Percentiles rank a stretch among this genome's conserved stretches.
These are phyloP conservation scores for Pachycephus smyrnensis DNA, from an alignment of 2,888 invertebrate genomes.

Conservation along the genomic window DNA sequence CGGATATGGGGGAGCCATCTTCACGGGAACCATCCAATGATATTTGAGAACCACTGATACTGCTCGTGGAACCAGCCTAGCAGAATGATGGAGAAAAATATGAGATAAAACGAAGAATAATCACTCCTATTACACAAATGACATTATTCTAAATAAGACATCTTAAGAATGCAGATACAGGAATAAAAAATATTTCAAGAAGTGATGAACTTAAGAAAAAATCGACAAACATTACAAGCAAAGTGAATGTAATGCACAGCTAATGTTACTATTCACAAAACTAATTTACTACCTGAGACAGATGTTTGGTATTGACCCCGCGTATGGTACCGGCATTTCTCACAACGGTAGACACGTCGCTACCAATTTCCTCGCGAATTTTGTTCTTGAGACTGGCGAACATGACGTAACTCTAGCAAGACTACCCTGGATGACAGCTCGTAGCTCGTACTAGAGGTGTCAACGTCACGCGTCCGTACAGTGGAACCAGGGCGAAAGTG, in stretches of 20 bases:
- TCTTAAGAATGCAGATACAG: background rate
- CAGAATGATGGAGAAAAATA: background rate
- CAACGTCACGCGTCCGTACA: slow-evolving; percentile 29
- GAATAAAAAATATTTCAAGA: background rate
- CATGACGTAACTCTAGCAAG: slow-evolving; percentile 68
- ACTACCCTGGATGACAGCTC: background rate
- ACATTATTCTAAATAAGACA: background rate
- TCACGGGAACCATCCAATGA: slow-evolving; percentile 61
- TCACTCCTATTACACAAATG: background rate
- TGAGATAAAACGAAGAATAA: background rate
- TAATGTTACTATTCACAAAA: slow-evolving; percentile 65
- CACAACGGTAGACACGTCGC: slow-evolving; percentile 74
- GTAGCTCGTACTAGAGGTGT: slow-evolving; percentile 21
- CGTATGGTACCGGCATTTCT: slow-evolving; percentile 59
- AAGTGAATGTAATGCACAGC: slow-evolving; percentile 27
- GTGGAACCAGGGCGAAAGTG: background rate
- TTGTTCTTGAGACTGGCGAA: slow-evolving; percentile 90
- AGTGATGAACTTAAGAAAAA: background rate
- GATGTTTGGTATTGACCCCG: slow-evolving; percentile 56
- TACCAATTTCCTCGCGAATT: slow-evolving; percentile 90
- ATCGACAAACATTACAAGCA: background rate
- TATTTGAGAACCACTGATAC: slow-evolving; percentile 62
- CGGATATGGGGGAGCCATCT: slow-evolving; percentile 53
- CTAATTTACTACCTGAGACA: slow-evolving; percentile 62
- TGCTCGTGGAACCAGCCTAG: slow-evolving; percentile 63